Base-by-base conservation (phyloP, 2,797 vertebrate genomes). In the Simalia tracyae region DNA sequence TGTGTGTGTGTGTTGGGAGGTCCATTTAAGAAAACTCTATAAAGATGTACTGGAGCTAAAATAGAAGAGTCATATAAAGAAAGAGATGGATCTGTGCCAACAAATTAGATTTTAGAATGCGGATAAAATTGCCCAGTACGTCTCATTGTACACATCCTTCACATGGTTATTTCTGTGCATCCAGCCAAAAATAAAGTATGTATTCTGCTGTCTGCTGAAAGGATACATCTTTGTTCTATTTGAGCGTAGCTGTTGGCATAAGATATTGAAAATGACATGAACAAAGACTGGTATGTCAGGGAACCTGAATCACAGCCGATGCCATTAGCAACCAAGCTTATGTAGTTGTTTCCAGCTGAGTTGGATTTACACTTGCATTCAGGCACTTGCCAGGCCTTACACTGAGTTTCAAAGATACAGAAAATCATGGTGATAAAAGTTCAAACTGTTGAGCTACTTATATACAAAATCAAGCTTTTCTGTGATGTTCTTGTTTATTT, bases 401-500 rank as follows among this genome's bases (percentile, higher is more conserved):
- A 84, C 93, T 92, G 93, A 95, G 57, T 94, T 96, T 95, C 96
- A 93, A 95, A 95, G 88, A 94, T 92, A 84, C 87, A 95, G 91
- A 95, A 97, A 95, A 95, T 95, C 93, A 92, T 81, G n/a, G 93
- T 96, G 93, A 86, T 93, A 94, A 94, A 96, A 94, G 91, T 95
- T 94, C 91, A 96, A 94, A 95, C 96, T 95, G 68, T 90, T 90
- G 26, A 85, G 57, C 84, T 93, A 84, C 76, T 96, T 92, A 87
- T 26, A 93, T 92, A 15, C 59, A 95, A 84, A 89, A 86, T 46
- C 61, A 94, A 84, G 85, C 92, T 97, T 96, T 95, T 86, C 61
- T 93, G 2, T 88, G 84, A 93, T 90, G 90, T 0, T 92, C 14
- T 93, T 95, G 86, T 96, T 95, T 96, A 93, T 81, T 89, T 91